Percentiles rank a stretch among this genome's conserved stretches.
phyloP scores from a whole-genome alignment of 92 coral and sea anemone species.

The Siderastrea radians region DNA sequence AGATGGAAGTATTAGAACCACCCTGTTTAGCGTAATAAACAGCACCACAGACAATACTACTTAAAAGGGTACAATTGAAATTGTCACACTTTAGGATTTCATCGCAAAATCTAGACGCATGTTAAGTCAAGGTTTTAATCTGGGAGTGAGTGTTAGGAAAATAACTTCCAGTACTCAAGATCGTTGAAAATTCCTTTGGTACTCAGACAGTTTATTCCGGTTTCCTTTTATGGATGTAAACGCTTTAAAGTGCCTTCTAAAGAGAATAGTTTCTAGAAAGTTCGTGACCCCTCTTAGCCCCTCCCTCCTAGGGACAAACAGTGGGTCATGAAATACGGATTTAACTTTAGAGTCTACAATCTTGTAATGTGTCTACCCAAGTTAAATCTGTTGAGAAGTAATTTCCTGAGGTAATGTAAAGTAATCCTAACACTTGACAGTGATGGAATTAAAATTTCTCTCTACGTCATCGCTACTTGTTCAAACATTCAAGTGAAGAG shows the following conservation, averaged over 20 bases:
- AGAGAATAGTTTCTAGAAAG: conserved; percentile 6
- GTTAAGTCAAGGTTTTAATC: too few relatives aligned
- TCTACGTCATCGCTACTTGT: too few relatives aligned
- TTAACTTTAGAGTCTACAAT: background rate
- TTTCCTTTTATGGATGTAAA: background rate
- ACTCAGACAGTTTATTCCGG: conserved; percentile 1
- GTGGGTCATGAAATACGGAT: background rate
- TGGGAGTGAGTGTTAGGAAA: background rate
- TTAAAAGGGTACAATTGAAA: too few relatives aligned
- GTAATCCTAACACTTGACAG: too few relatives aligned
- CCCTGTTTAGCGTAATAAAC: too few relatives aligned
- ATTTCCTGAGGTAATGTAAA: too few relatives aligned
- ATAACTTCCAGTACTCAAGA: background rate
- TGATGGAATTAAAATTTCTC: too few relatives aligned
- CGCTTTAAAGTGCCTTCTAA: background rate
- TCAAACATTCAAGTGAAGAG: too few relatives aligned
- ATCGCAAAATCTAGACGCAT: too few relatives aligned
- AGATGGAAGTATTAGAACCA: too few relatives aligned
- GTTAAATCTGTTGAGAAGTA: background rate
- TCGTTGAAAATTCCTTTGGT: background rate
- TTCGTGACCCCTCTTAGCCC: background rate
- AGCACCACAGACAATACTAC: too few relatives aligned
- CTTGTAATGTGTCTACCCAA: background rate
- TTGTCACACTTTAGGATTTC: too few relatives aligned
- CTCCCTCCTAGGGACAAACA: background rate